phyloP scores from a whole-genome alignment of 2,113 vertebrate genomes.

The Vireo altiloquus region DNA sequence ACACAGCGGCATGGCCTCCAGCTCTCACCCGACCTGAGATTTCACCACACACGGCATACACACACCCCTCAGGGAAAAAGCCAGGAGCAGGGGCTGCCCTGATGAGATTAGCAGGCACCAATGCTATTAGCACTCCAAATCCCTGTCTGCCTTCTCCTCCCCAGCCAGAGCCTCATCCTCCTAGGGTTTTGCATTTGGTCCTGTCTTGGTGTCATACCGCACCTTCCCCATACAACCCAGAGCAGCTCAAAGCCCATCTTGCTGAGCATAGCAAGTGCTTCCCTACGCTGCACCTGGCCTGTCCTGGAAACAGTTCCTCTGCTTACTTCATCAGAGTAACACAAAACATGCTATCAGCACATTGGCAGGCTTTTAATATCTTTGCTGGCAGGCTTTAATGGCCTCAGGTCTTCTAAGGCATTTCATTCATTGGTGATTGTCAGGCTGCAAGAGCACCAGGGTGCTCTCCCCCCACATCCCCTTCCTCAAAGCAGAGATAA shows the following conservation, averaged over 20 bases:
- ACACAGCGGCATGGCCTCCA: background rate
- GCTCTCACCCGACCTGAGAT: background rate
- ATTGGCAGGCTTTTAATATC: background rate
- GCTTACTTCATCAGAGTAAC: background rate
- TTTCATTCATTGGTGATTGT: background rate
- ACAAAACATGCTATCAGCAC: background rate
- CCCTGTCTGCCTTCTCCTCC: background rate
- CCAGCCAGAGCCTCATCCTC: background rate
- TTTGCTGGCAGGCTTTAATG: background rate
- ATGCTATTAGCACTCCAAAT: background rate
- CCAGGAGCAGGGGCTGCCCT: background rate
- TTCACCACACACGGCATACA: rapidly evolving
- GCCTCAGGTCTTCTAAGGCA: background rate
- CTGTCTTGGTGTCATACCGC: background rate
- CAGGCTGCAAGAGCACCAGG: background rate
- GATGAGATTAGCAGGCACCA: background rate
- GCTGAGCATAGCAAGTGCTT: background rate
- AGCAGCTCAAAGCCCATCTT: background rate
- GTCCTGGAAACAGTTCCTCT: background rate
- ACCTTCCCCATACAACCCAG: background rate
- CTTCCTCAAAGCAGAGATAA: conserved; percentile 17
- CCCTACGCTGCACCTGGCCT: rapidly evolving
- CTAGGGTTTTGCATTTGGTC: background rate
- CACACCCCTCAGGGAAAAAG: background rate
- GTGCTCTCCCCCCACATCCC: background rate